A percentile compares a stretch with the other conserved stretches of the same genome.
These are phyloP conservation scores for Ostrea denselamellosa DNA, from an alignment of 1,140 invertebrate species.

Conservation along the genomic window DNA sequence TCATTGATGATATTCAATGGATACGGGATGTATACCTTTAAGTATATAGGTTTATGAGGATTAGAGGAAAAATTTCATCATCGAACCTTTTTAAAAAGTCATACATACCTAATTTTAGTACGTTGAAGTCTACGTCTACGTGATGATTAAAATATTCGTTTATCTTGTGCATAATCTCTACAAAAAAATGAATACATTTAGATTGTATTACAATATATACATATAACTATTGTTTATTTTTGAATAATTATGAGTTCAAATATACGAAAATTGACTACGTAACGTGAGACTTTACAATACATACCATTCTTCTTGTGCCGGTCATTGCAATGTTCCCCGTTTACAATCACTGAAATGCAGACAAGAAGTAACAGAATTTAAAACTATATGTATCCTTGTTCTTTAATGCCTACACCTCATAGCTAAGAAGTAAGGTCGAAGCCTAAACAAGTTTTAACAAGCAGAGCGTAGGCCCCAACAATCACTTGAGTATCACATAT, in stretches of 20 bases:
- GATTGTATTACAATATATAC: too few relatives aligned
- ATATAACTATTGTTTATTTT: neutral
- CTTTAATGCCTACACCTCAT: too few relatives aligned
- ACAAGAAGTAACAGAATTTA: neutral
- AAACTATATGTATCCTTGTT: too few relatives aligned
- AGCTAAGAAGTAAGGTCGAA: too few relatives aligned
- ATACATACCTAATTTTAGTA: neutral
- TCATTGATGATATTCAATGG: too few relatives aligned
- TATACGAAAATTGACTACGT: too few relatives aligned
- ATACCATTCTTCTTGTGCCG: neutral
- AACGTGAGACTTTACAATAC: neutral
- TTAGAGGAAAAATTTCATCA: neutral
- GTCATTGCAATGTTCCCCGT: neutral
- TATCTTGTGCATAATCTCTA: constrained; percentile 8
- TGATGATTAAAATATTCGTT: neutral
- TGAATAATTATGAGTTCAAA: neutral
- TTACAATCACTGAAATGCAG: neutral
- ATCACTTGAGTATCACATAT: too few relatives aligned
- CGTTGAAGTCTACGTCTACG: neutral
- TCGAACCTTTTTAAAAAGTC: neutral
- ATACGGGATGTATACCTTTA: too few relatives aligned
- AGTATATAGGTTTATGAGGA: too few relatives aligned
- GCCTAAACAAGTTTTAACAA: too few relatives aligned
- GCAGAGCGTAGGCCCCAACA: too few relatives aligned
- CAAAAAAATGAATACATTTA: neutral